Conservation (phyloP, 1,140 invertebrate species). For the Lepeophtheirus salmonis region DNA sequence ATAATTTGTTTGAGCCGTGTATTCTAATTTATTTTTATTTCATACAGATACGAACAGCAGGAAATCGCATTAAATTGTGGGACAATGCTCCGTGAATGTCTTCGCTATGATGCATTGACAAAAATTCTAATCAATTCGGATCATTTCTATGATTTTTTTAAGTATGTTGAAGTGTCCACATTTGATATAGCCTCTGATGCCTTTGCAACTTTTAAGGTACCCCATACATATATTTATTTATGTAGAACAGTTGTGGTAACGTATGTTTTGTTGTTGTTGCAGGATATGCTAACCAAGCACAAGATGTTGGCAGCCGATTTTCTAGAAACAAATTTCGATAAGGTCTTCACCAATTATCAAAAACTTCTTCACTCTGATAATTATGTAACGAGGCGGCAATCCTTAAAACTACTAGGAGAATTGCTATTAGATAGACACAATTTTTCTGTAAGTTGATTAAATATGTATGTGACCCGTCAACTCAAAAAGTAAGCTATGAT, state of each 20-base stretch:
- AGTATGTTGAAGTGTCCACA: constrained; percentile 97
- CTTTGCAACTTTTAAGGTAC: constrained; percentile 98
- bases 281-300: constrained; percentile 96
- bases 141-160: constrained; percentile 98
- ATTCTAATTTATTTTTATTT: constrained; percentile 18
- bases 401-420: constrained; percentile 90
- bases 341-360: constrained; percentile 91
- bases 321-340: constrained; percentile 94
- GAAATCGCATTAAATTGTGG: constrained; percentile 98
- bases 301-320: constrained; percentile 96
- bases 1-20: background rate
- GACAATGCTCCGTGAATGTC: constrained; percentile 95
- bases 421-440: constrained; percentile 93
- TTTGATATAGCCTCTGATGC: constrained; percentile 99
- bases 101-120: constrained; percentile 85
- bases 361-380: constrained; percentile 93
- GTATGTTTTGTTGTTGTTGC: constrained; percentile 25
- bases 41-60: constrained; percentile 80
- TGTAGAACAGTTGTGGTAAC: background rate
- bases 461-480: too few relatives aligned
- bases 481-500: too few relatives aligned
- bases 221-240: background rate
- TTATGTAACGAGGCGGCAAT: constrained; percentile 91
- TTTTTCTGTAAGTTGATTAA: constrained; percentile 80
- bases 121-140: constrained; percentile 61